Conservation (phyloP, 2,113 vertebrate species). For the Pseudorectes ferrugineus region DNA sequence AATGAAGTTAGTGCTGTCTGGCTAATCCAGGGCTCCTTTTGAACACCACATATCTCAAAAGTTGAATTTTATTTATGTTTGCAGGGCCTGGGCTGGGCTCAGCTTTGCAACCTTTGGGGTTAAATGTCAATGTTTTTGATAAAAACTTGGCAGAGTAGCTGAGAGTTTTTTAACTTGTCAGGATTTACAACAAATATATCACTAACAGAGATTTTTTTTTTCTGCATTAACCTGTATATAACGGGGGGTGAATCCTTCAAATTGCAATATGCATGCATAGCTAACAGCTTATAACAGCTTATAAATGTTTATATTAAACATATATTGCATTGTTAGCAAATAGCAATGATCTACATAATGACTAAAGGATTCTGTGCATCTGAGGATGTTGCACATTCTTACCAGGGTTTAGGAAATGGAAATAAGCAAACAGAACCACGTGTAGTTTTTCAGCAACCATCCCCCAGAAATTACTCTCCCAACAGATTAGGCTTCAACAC, state of each 20-base stretch:
- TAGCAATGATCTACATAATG: background rate
- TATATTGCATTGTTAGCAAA: background rate
- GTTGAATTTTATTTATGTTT: background rate
- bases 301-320: background rate
- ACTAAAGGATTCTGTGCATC: background rate
- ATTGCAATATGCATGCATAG: background rate
- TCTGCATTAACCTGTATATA: background rate
- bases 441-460: background rate
- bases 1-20: background rate
- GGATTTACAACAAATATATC: background rate
- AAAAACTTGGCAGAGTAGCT: background rate
- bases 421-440: background rate
- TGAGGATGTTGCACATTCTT: background rate
- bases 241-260: background rate
- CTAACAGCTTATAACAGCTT: background rate
- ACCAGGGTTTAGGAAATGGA: background rate
- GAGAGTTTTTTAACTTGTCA: background rate
- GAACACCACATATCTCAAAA: background rate
- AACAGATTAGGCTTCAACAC: background rate
- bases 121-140: background rate
- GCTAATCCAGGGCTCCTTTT: background rate
- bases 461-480: background rate
- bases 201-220: background rate
- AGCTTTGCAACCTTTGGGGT: background rate
- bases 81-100: background rate